These are phyloP conservation scores for Allolobophora icterica DNA, from an alignment of 2,888 invertebrate species.

Conservation along the genomic window DNA sequence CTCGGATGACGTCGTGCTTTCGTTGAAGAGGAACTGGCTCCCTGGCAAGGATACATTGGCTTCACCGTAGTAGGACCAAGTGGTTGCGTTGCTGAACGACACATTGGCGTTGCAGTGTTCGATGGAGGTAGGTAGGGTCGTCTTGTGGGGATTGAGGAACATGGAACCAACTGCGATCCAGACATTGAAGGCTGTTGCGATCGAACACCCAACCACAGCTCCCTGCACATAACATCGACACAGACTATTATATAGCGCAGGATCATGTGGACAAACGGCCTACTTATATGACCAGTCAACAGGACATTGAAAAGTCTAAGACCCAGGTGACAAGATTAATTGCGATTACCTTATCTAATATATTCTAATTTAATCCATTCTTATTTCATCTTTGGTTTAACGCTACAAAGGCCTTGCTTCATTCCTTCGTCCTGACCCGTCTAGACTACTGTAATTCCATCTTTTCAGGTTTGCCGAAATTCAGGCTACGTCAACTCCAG, in stretches of 20 bases:
- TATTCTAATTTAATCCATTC: neutral
- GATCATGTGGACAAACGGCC: neutral
- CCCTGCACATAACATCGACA: constrained; percentile 19
- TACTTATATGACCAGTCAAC: too few relatives aligned
- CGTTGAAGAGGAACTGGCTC: neutral
- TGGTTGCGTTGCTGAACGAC: neutral
- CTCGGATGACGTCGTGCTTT: neutral
- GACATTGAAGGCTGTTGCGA: constrained; percentile 27
- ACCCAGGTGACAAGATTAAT: too few relatives aligned
- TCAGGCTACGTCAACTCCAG: too few relatives aligned
- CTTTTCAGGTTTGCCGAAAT: too few relatives aligned
- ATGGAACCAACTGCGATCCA: constrained; percentile 36
- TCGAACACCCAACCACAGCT: constrained; percentile 31
- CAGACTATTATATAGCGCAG: neutral
- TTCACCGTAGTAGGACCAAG: neutral
- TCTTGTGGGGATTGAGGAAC: constrained; percentile 26
- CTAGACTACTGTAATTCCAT: too few relatives aligned
- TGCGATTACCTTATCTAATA: too few relatives aligned
- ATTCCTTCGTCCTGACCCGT: too few relatives aligned
- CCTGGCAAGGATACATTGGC: neutral
- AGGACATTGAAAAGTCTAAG: too few relatives aligned
- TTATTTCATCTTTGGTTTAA: too few relatives aligned
- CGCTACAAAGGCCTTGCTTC: too few relatives aligned
- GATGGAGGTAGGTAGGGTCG: constrained; percentile 23
- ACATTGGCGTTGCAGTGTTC: neutral